Percentiles rank a stretch among this genome's conserved stretches.
phyloP scores from a whole-genome alignment of 64 coral and sea anemone genomes.

The Actinia equina region DNA sequence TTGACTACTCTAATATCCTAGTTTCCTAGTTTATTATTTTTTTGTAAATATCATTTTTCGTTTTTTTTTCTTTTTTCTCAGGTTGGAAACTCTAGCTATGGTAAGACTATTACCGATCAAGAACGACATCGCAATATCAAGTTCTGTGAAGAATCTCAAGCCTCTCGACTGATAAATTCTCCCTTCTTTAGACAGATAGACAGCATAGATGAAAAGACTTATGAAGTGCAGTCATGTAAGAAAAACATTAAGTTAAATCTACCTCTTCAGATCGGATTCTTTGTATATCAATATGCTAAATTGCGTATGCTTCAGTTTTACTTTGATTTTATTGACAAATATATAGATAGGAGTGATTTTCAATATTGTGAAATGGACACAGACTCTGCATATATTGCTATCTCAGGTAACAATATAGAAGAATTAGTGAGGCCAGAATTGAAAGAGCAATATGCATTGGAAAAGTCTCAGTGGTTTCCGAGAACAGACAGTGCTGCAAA shows the following conservation, averaged over 20 bases:
- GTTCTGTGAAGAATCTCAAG: conserved; percentile 14
- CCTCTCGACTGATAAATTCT: too few species aligned
- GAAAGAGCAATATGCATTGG: conserved; percentile 14
- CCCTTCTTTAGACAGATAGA: too few species aligned
- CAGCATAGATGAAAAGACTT: too few species aligned
- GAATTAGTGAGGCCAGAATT: conserved; percentile 40
- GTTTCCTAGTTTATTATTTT: not conserved
- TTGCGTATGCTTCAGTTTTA: conserved; percentile 45
- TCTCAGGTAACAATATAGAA: conserved; percentile 26
- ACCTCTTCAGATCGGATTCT: too few species aligned
- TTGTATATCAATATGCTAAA: too few species aligned
- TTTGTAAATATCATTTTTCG: not conserved
- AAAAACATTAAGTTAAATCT: too few species aligned
- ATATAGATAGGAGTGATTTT: conserved; percentile 16
- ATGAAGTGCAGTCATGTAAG: too few species aligned
- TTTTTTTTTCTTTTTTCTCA: not conserved
- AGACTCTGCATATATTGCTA: conserved; percentile 36
- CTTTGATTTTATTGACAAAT: conserved; percentile 35
- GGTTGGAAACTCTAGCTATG: conserved; percentile 9
- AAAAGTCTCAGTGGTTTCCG: conserved; percentile 38
- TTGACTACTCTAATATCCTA: not conserved
- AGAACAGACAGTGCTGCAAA: conserved; percentile 25
- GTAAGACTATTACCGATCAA: conserved; percentile 34
- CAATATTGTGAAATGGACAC: too few species aligned
- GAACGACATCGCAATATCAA: not conserved